Conservation (phyloP, 2,888 invertebrate genomes). For the Ceraclea dissimilis region DNA sequence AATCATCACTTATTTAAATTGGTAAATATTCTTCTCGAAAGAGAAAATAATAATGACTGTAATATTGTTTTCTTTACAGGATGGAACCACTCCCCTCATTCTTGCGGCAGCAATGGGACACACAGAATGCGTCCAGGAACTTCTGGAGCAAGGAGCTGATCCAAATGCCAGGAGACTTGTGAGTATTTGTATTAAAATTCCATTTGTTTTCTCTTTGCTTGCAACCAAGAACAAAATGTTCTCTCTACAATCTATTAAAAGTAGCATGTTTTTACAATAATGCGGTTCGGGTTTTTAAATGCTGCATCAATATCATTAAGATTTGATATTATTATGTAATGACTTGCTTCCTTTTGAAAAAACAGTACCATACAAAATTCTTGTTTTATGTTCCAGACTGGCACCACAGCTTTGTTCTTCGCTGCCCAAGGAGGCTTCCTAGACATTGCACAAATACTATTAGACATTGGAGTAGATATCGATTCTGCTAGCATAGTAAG, state of each 20-base stretch:
- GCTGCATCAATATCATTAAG: too few species aligned
- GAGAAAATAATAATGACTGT: too few species aligned
- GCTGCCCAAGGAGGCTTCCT: constrained; percentile 88
- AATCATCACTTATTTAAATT: too few species aligned
- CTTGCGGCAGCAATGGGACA: constrained; percentile 88
- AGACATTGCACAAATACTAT: constrained; percentile 69
- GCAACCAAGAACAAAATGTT: too few species aligned
- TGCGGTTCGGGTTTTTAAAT: too few species aligned
- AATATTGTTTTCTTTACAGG: constrained; percentile 50
- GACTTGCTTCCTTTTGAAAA: too few species aligned
- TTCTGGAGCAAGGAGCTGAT: constrained; percentile 87
- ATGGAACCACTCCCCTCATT: constrained; percentile 89
- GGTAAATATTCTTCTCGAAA: too few species aligned
- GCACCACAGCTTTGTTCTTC: constrained; percentile 88
- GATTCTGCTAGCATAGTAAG: constrained; percentile 73
- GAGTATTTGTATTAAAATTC: constrained; percentile 28
- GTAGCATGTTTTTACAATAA: too few species aligned
- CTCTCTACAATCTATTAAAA: too few species aligned
- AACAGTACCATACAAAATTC: too few species aligned
- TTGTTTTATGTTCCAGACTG: constrained; percentile 57
- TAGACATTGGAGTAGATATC: constrained; percentile 71
- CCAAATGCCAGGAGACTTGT: constrained; percentile 75
- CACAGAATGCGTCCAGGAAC: constrained; percentile 75
- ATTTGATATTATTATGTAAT: too few species aligned
- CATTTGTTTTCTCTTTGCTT: too few species aligned